Evolutionary conservation across 2,113 vertebrate species (phyloP).

Genomic region (Zosterops lateralis): DNA sequence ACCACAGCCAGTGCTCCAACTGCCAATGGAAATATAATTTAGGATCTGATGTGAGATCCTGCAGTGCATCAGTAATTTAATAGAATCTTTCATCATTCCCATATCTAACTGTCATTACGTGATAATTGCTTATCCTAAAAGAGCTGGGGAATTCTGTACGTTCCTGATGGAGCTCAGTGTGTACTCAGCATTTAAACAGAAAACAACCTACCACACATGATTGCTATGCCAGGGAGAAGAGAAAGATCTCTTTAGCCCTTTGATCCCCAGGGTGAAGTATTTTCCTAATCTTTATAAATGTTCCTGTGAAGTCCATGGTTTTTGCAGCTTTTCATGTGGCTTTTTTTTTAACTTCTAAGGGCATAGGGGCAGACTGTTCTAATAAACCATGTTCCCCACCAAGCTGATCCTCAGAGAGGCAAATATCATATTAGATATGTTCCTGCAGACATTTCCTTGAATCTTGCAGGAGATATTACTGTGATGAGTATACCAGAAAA

Average conservation of each 20-base stretch:
- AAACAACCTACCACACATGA: background rate
- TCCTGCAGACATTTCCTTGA: background rate
- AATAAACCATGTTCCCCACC: background rate
- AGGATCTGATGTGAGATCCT: slow-evolving; percentile 46
- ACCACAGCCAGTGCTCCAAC: slow-evolving; percentile 41
- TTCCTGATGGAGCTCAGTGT: background rate
- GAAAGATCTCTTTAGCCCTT: background rate
- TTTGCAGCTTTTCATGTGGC: background rate
- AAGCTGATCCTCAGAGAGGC: background rate
- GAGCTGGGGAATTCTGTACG: background rate
- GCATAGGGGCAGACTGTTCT: background rate
- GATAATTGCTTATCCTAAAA: slow-evolving; percentile 41
- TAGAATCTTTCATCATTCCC: slow-evolving; percentile 41
- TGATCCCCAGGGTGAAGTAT: background rate
- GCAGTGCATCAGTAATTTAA: slow-evolving; percentile 51
- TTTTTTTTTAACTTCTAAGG: background rate
- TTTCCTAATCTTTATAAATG: background rate
- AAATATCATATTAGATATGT: background rate
- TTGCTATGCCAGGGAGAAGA: background rate
- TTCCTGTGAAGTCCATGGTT: accelerated
- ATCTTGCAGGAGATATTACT: background rate
- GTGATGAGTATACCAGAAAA: background rate
- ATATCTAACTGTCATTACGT: slow-evolving; percentile 7
- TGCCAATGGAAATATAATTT: slow-evolving; percentile 58
- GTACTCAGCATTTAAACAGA: background rate